Evolutionary conservation across 2,113 vertebrate genomes (phyloP), one percentile per base, ranked within the genome.

Genomic region (Calonectris borealis): DNA sequence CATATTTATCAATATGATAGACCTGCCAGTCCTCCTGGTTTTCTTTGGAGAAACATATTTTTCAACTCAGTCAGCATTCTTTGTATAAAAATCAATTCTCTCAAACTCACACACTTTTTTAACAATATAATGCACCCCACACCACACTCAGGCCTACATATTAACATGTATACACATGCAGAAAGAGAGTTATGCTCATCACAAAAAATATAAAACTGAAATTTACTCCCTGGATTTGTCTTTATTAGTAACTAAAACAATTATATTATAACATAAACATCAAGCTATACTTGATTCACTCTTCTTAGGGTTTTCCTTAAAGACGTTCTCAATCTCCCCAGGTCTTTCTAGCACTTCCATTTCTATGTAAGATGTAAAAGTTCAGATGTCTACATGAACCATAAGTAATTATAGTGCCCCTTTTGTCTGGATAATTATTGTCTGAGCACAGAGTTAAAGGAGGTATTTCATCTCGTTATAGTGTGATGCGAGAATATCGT

Each of bases 401-500:
- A 13, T 17, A 62, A 55, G 20, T 42, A 65, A 44, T 57, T 31
- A 44, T 5, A 49, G 3, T 42, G 6, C 4, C 6, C 2, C 2
- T 48, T 88, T 40, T n/a, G 10, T 36, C 26, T 3, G 8, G 11
- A 13, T 38, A 60, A 22, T n/a, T 42, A 42, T 44, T 1, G 1
- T 4, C 16, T 31, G 32, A 70, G 4, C 10, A 86, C 4, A 42
- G 22, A 79, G 11, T 34, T 21, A 86, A 57, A 46, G 13, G 18
- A 36, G 9, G 7, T n/a, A 3, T 3, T 19, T 49, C 3, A 9
- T 32, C 17, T 34, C n/a, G 1, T 26, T 68, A 5, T 13, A 19
- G 1, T 0, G 0, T 10, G 5, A 4, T 38, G 16, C 5, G 61
- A 46, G 16, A 44, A 52, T 5, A 64, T 16, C 0, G 0, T 42